A percentile compares a stretch with the other conserved stretches of the same genome.
Evolutionary conservation across 2,113 vertebrate species (phyloP).

Genomic region (Anhinga rufa): DNA sequence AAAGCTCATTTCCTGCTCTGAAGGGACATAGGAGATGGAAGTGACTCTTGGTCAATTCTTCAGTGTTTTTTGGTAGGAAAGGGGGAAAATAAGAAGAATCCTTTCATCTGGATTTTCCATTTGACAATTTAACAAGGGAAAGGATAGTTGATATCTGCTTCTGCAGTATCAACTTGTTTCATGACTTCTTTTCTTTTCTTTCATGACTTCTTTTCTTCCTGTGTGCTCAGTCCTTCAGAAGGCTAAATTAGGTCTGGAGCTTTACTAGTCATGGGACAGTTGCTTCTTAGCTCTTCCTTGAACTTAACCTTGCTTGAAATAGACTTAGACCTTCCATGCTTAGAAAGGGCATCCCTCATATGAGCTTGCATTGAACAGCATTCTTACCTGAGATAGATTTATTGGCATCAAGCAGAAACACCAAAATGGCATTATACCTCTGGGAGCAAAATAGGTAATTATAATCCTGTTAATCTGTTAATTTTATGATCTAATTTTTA

Average conservation of each 20-base stretch:
- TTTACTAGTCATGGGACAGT: neutral
- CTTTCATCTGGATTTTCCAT: neutral
- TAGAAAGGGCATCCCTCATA: neutral
- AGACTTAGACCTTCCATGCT: neutral
- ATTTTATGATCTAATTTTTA: neutral
- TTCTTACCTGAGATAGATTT: neutral
- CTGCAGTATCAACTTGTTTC: neutral
- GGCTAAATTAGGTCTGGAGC: neutral
- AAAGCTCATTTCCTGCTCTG: neutral
- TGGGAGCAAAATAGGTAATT: neutral
- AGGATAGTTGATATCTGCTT: neutral
- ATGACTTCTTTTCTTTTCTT: neutral
- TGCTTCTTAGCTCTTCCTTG: neutral
- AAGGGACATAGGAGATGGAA: neutral
- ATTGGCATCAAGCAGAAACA: neutral
- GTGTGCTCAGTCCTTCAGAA: neutral
- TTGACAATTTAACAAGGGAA: neutral
- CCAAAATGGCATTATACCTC: neutral
- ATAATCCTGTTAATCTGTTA: neutral
- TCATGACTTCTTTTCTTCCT: neutral
- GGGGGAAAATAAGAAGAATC: neutral
- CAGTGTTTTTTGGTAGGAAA: neutral
- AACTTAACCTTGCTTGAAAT: neutral
- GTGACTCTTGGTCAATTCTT: neutral
- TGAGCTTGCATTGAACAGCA: neutral